phyloP scores from a whole-genome alignment of 1,140 invertebrate genomes.

The Heterodera schachtii region DNA sequence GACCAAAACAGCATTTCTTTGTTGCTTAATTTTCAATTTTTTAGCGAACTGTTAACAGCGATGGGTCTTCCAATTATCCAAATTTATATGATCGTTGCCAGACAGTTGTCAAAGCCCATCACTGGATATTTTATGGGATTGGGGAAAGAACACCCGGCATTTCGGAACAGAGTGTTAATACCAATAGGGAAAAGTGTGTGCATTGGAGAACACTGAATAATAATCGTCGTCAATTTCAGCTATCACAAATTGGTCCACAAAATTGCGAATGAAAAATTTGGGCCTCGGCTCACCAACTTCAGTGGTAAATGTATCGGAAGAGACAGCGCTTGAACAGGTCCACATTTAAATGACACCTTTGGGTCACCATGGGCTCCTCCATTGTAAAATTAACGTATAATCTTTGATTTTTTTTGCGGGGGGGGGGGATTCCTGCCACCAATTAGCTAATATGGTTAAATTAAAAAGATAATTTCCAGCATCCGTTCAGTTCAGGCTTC shows the following conservation, averaged over 20 bases:
- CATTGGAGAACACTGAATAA: background rate
- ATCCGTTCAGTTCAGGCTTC: slow-evolving; percentile 40
- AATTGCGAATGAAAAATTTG: slow-evolving; percentile 51
- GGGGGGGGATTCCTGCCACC: background rate
- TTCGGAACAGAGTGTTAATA: slow-evolving; percentile 40
- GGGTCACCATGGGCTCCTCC: too few species aligned
- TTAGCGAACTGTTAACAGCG: background rate
- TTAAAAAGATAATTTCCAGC: too few species aligned
- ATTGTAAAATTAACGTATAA: too few species aligned
- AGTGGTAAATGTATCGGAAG: slow-evolving; percentile 37
- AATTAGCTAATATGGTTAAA: background rate
- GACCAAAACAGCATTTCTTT: too few species aligned
- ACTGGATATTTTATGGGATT: slow-evolving; percentile 45
- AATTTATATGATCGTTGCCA: slow-evolving; percentile 51
- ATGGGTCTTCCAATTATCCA: slow-evolving; percentile 52
- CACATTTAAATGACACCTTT: slow-evolving; percentile 8
- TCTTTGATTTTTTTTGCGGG: too few species aligned
- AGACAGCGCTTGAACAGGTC: slow-evolving; percentile 45
- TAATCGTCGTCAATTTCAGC: slow-evolving; percentile 34
- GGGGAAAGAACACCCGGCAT: slow-evolving; percentile 48
- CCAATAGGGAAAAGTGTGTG: slow-evolving; percentile 49
- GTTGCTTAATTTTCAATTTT: too few species aligned
- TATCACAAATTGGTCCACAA: slow-evolving; percentile 46
- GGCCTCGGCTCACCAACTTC: slow-evolving; percentile 46
- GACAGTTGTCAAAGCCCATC: slow-evolving; percentile 52